phyloP scores from a whole-genome alignment of 1,140 invertebrate species.

The Littorina saxatilis region DNA sequence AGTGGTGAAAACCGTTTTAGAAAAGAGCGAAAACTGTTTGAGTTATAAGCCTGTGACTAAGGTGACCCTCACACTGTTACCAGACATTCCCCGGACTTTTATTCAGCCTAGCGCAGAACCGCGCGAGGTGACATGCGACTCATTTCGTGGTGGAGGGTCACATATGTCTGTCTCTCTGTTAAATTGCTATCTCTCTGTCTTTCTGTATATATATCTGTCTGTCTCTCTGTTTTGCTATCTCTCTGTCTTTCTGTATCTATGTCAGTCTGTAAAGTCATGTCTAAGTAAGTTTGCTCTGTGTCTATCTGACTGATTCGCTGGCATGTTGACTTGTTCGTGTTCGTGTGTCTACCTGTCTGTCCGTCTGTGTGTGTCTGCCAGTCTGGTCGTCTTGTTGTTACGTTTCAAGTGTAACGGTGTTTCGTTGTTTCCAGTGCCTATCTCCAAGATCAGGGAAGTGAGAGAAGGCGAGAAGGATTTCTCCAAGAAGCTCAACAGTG shows the following conservation, averaged over 20 bases:
- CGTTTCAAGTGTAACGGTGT: no score
- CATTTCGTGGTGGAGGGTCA: no score
- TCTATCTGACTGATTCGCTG: neutral
- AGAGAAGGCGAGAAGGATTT: constrained; percentile 70
- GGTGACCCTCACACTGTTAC: no score
- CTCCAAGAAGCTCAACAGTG: constrained; percentile 63
- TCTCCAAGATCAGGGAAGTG: constrained; percentile 67
- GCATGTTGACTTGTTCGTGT: neutral
- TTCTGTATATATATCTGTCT: neutral
- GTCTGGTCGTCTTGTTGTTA: no score
- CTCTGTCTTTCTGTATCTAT: constrained; percentile 9
- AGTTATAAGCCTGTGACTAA: no score
- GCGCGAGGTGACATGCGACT: no score
- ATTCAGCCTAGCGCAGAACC: no score
- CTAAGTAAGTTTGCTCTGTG: neutral
- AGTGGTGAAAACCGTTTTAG: no score
- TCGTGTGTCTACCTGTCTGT: neutral
- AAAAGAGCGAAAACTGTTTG: no score
- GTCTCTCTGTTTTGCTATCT: neutral
- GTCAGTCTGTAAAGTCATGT: no score
- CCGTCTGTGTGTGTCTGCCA: neutral
- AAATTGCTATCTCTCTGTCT: neutral
- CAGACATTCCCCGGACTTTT: no score
- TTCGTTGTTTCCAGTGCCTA: constrained; percentile 57
- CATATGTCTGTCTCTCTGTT: no score